Conservation (phyloP, 1,140 invertebrate species). For the Drosophila varians region DNA sequence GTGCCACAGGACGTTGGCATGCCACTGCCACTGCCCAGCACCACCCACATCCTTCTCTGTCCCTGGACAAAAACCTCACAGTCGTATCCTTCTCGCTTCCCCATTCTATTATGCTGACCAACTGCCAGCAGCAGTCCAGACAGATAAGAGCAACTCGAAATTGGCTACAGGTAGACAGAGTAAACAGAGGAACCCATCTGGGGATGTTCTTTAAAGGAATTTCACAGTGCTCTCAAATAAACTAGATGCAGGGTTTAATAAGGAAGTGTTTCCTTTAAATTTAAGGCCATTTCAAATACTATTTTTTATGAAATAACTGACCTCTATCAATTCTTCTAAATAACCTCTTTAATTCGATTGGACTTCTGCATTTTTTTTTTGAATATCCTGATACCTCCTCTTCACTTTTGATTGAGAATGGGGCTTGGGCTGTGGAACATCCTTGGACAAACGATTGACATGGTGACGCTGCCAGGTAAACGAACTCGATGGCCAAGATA, state of each 20-base stretch:
- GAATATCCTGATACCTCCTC: too few relatives aligned
- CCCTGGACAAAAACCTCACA: too few relatives aligned
- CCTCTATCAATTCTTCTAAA: too few relatives aligned
- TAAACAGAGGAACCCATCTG: slow-evolving; percentile 41
- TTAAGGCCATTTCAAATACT: not conserved
- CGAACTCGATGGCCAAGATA: slow-evolving; percentile 59
- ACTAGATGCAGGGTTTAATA: not conserved
- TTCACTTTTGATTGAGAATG: slow-evolving; percentile 2
- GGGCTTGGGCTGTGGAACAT: slow-evolving; percentile 12
- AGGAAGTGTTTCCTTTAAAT: not conserved
- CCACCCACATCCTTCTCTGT: not conserved
- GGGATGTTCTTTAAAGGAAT: slow-evolving; percentile 31
- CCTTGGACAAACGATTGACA: slow-evolving; percentile 30
- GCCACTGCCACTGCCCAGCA: not conserved
- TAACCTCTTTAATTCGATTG: too few relatives aligned
- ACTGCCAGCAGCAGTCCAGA: slow-evolving; percentile 65
- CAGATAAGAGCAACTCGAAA: slow-evolving; percentile 60
- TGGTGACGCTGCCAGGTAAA: slow-evolving; percentile 56
- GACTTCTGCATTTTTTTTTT: too few relatives aligned
- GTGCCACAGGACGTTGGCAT: slow-evolving; percentile 5
- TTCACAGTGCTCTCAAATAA: slow-evolving; percentile 2
- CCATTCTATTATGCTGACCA: slow-evolving; percentile 58
- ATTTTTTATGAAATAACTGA: too few relatives aligned
- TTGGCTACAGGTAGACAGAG: slow-evolving; percentile 73
- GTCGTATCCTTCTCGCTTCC: not conserved